A percentile compares a stretch with the other conserved stretches of the same genome.
Evolutionary conservation across 1,140 invertebrate genomes (phyloP).

Genomic region (Phortica variegata): DNA sequence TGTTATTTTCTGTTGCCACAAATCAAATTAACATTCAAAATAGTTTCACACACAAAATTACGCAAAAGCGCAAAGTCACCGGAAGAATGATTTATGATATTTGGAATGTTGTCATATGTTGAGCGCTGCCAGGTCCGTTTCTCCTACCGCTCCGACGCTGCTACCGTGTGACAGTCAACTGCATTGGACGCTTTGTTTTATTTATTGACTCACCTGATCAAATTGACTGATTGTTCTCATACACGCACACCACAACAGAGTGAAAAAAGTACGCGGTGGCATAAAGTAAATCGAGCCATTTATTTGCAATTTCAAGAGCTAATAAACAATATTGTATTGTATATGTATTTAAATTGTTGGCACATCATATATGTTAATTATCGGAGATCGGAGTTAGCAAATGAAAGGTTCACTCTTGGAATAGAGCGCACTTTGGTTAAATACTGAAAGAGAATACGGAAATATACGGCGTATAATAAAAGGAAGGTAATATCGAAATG

Average conservation of each 20-base stretch:
- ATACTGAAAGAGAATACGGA: too few species aligned
- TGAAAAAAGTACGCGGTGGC: too few species aligned
- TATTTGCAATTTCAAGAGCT: slow-evolving; percentile 10
- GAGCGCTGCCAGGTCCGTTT: slow-evolving; percentile 12
- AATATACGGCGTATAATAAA: too few species aligned
- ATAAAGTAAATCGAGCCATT: slow-evolving; percentile 7
- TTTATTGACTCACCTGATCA: slow-evolving; percentile 52
- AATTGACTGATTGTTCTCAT: slow-evolving; percentile 48
- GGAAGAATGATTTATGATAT: slow-evolving; percentile 47
- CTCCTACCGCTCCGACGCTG: slow-evolving; percentile 1
- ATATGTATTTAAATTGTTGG: slow-evolving; percentile 17
- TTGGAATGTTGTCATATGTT: slow-evolving; percentile 51
- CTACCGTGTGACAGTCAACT: slow-evolving; percentile 21
- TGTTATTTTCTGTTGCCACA: not conserved
- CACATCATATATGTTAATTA: too few species aligned
- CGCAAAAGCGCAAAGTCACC: slow-evolving; percentile 27
- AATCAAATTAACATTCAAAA: too few species aligned
- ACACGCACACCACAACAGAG: slow-evolving; percentile 29
- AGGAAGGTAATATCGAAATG: slow-evolving; percentile 43
- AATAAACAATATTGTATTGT: slow-evolving; percentile 9
- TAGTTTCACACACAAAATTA: not conserved
- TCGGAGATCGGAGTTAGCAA: too few species aligned
- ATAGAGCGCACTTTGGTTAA: too few species aligned
- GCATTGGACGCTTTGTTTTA: slow-evolving; percentile 19
- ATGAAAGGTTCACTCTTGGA: too few species aligned